phyloP scores from a whole-genome alignment of 2,113 vertebrate species.

The Scopus umbretta region DNA sequence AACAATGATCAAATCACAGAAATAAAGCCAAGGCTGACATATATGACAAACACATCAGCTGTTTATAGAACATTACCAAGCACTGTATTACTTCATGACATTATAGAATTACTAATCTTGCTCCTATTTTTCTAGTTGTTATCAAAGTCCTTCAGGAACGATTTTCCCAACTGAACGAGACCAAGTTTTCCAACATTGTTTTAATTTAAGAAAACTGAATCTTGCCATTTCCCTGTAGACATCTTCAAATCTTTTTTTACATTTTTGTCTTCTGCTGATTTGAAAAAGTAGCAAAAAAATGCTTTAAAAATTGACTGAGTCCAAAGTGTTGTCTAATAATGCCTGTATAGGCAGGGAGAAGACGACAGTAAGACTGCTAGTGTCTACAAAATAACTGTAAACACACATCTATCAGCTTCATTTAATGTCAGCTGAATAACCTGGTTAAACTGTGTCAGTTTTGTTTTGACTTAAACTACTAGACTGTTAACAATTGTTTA shows the following conservation, averaged over 20 bases:
- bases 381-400: neutral
- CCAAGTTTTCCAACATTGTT: neutral
- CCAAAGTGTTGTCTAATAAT: neutral
- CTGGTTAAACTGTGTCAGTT: neutral
- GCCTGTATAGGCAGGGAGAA: neutral
- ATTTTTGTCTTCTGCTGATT: neutral
- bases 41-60: neutral
- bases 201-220: neutral
- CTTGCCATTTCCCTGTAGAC: neutral
- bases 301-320: neutral
- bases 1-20: neutral
- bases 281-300: neutral
- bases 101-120: neutral
- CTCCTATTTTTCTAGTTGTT: neutral
- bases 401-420: neutral
- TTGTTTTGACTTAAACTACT: neutral
- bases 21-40: neutral
- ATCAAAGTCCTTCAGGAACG: neutral
- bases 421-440: neutral
- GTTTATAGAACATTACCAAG: neutral
- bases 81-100: neutral
- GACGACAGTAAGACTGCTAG: neutral
- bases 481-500: neutral
- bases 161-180: neutral
- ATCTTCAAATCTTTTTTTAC: neutral